Evolutionary conservation across 1,140 invertebrate species (phyloP), one percentile per base, ranked within the genome.

Genomic region (Coenobita brevimanus): DNA sequence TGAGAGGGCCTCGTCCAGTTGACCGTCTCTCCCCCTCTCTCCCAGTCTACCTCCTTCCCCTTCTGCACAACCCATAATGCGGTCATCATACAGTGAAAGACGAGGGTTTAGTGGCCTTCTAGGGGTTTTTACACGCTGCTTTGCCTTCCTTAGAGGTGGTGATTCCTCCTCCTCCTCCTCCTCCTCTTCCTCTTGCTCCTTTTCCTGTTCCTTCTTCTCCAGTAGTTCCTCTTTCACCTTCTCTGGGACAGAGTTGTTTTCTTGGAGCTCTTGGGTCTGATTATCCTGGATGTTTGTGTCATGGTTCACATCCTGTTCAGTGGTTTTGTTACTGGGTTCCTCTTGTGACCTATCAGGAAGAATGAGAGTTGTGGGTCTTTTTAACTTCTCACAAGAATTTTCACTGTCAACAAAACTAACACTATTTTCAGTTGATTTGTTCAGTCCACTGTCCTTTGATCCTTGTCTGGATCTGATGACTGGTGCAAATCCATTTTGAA

Each of bases 261-360:
- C 73, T 43, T 46, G 41, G 69, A 13, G 67, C 6, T 82, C 80
- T 46, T 43, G 21, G 73, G 15, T 27, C 0, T 81, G 30, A 62
- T 50, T 36, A 71, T 54, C 78, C 50, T 81, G 41, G 27, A 33
- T 24, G 50, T 71, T 36, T 4, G 36, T 33, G 38, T 69, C 33
- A 36, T 69, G 62, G 36, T 80, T 80, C 38, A 91, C 84, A 60
- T 90, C 92, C 91, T 4, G 92, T 92, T 50, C 92, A 91, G 10
- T 92, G 92, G 17, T 91, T 90, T 91, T 93, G 80, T 80, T 87
- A 27, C 92, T 24, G 92, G 91, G 36, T 91, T 91, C 0, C 88
- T 90, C 36, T 91, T 92, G 71, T 92, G 91, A 60, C 91, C 91
- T 4, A 91, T 82, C 15, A 92, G 90, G 41, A 93, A 90, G 90